phyloP scores from a whole-genome alignment of 1,140 invertebrate genomes.

The Zaprionus ornatus region DNA sequence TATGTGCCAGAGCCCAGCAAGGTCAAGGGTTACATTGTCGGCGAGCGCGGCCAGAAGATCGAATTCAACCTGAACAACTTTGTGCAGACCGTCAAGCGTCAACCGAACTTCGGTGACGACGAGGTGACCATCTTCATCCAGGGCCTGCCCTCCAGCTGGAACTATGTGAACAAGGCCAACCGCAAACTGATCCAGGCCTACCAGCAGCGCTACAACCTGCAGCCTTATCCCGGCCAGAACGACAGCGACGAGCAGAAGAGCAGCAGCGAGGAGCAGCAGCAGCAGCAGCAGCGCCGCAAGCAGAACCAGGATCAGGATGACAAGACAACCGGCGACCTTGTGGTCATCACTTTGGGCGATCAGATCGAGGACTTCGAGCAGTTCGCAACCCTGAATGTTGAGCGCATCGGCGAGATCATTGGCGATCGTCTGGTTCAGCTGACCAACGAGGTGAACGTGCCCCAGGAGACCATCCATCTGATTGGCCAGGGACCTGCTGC shows the following conservation, averaged over 20 bases:
- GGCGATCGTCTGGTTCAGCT: slow-evolving; percentile 60
- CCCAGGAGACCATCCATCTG: slow-evolving; percentile 77
- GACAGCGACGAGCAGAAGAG: slow-evolving; percentile 32
- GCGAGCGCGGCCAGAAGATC: slow-evolving; percentile 62
- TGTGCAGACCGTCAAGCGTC: slow-evolving; percentile 63
- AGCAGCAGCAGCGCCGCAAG: slow-evolving; percentile 41
- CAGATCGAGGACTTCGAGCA: slow-evolving; percentile 62
- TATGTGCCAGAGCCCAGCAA: slow-evolving; percentile 69
- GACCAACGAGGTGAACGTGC: slow-evolving; percentile 63
- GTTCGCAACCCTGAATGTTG: slow-evolving; percentile 65
- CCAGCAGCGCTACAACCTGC: slow-evolving; percentile 71
- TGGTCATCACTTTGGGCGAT: slow-evolving; percentile 66
- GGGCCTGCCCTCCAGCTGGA: slow-evolving; percentile 56
- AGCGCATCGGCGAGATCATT: slow-evolving; percentile 63
- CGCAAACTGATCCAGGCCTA: slow-evolving; percentile 72
- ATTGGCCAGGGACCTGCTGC: slow-evolving; percentile 77
- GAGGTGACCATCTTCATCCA: slow-evolving; percentile 79
- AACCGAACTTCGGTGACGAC: slow-evolving; percentile 69
- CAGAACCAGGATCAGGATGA: slow-evolving; percentile 42
- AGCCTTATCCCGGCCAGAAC: slow-evolving; percentile 54
- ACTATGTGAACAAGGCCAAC: slow-evolving; percentile 63
- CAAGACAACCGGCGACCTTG: slow-evolving; percentile 55
- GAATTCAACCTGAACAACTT: slow-evolving; percentile 67
- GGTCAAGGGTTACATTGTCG: slow-evolving; percentile 66
- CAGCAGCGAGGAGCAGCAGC: slow-evolving; percentile 63